Evolutionary conservation across 2,113 vertebrate genomes (phyloP), one percentile per base, ranked within the genome.

Genomic region (Ramphastos sulfuratus): DNA sequence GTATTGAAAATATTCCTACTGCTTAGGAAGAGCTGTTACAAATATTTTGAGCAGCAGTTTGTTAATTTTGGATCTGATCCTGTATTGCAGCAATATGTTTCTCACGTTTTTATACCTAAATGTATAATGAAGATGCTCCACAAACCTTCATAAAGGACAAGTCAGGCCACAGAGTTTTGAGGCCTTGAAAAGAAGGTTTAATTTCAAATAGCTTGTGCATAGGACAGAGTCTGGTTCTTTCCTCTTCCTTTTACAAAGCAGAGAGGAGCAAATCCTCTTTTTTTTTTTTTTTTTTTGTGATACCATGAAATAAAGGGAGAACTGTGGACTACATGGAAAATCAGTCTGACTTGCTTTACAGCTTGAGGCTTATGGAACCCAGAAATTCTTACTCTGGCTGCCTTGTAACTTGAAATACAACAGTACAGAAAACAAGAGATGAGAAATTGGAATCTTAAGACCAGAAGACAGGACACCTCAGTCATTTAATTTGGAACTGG

Each of bases 1-100:
- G 92, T 80, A 93, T 89, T 87, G 87, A 89, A 91, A 95, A 87
- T 91, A 82, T 92, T 92, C 94, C 71, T 76, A 70, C 60, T 80
- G 65, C 79, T 95, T 81, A 44, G 71, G 92, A 35, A 52, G 89
- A 94, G 23, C 69, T 94, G 79, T 77, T 93, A 94, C 79, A 83
- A 94, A 87, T 89, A 92, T 70, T 92, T 92, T 85, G 87, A 91
- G 65, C 79, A 92, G 90, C 70, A 78, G 65, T 88, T 85, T 78
- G 66, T 77, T 78, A 80, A 94, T 83, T 96, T 71, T 84, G 83
- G 91, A 91, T 77, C 42, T 0, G 0, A 77, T 71, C 79, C 69
- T 80, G 74, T 30, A 65, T 27, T 42, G 61, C 82, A 91, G 35
- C 73, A 81, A 23, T 82, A 87, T 92, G 93, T 90, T 90, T 73